Percentiles rank a stretch among this genome's conserved stretches.
These are phyloP conservation scores for Tiphia femorata DNA, from an alignment of 2,888 invertebrate genomes.

Conservation along the genomic window DNA sequence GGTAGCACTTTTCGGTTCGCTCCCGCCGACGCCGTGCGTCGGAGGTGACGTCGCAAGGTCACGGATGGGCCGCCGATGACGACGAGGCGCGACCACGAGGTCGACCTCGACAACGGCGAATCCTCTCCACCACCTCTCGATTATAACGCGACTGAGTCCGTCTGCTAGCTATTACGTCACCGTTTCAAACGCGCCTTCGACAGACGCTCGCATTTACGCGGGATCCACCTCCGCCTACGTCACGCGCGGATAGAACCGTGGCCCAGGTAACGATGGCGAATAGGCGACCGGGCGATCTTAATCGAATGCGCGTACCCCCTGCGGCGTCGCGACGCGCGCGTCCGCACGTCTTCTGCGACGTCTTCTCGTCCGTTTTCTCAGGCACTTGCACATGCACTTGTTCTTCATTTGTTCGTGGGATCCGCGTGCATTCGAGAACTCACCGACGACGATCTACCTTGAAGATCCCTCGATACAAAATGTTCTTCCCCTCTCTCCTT, in stretches of 20 bases:
- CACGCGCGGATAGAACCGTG: not conserved
- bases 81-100: conserved; percentile 24
- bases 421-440: conserved; percentile 4
- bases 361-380: conserved; percentile 48
- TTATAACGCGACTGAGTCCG: no score
- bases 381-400: conserved; percentile 46
- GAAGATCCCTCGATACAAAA: no score
- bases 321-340: not conserved
- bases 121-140: no score
- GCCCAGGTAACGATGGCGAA: no score
- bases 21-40: conserved; percentile 19
- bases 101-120: not conserved
- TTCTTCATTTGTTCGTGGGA: conserved; percentile 40
- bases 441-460: no score
- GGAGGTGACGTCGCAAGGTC: conserved; percentile 27
- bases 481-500: not conserved
- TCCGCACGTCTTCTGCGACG: conserved; percentile 29
- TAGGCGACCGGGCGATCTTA: conserved; percentile 4
- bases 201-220: conserved; percentile 14
- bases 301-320: conserved; percentile 17
- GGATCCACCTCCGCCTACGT: conserved; percentile 4
- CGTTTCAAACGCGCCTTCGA: conserved; percentile 22
- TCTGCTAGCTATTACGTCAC: conserved; percentile 30
- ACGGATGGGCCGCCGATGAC: conserved; percentile 21
- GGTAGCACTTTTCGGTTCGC: conserved; percentile 13